Evolutionary conservation across 2,797 vertebrate genomes (phyloP).

Genomic region (Bradypodion pumilum): DNA sequence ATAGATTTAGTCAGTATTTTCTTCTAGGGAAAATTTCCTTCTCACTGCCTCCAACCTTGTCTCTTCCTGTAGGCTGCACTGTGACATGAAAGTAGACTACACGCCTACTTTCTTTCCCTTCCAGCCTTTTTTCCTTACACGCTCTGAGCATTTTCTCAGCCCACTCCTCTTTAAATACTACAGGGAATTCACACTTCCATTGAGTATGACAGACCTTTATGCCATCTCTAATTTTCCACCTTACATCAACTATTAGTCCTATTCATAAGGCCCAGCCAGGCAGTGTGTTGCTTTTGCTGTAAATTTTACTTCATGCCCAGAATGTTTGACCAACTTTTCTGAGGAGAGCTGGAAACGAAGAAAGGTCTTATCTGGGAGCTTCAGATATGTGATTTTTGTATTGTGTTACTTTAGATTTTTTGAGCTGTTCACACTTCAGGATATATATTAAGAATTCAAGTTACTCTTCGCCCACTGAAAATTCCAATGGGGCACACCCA

Average conservation of each 20-base stretch:
- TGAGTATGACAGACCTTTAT: conserved; percentile 19
- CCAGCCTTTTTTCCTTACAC: not conserved
- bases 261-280: not conserved
- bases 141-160: not conserved
- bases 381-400: no score
- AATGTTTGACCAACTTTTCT: not conserved
- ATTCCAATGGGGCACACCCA: no score
- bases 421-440: no score
- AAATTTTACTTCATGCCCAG: not conserved
- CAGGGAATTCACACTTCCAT: conserved; percentile 18
- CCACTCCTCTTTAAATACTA: not conserved
- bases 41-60: not conserved
- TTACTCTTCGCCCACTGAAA: no score
- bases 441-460: no score
- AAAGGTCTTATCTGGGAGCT: not conserved
- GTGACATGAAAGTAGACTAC: not conserved
- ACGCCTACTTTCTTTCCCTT: conserved; percentile 9
- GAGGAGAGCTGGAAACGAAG: not conserved
- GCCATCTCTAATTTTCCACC: conserved; percentile 10
- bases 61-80: not conserved
- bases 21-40: not conserved
- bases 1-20: not conserved
- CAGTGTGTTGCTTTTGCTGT: not conserved
- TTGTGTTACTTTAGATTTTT: no score
- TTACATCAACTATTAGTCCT: conserved; percentile 4